Conservation (phyloP, 2,888 invertebrate species). For the Drosophila ustulata region DNA sequence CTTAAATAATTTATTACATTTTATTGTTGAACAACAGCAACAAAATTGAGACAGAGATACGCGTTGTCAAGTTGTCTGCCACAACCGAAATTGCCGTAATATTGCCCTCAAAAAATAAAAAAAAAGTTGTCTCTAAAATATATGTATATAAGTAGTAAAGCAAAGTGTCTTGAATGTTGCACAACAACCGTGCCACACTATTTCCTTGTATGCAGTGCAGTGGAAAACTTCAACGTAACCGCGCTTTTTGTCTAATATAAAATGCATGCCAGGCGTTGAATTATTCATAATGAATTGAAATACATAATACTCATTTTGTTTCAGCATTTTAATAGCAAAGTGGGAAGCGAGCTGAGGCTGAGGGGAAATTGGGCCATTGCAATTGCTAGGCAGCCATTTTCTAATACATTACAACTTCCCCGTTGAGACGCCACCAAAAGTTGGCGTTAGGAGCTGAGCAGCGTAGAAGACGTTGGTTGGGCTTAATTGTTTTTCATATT, state of each 20-base stretch:
- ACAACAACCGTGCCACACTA: slow-evolving; percentile 10
- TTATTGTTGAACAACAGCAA: slow-evolving; percentile 62
- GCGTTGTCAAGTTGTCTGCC: slow-evolving; percentile 67
- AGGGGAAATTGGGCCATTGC: slow-evolving; percentile 9
- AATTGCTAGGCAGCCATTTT: slow-evolving; percentile 48
- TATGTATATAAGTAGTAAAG: slow-evolving; percentile 26
- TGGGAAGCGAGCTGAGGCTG: not conserved
- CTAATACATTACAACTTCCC: slow-evolving; percentile 45
- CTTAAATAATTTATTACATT: slow-evolving; percentile 79
- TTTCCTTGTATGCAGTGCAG: not conserved
- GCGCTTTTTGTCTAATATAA: slow-evolving; percentile 74
- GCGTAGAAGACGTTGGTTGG: slow-evolving; percentile 14
- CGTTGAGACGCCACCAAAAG: slow-evolving; percentile 25
- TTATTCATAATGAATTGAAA: slow-evolving; percentile 80
- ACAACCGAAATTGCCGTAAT: slow-evolving; percentile 46
- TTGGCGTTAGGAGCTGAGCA: slow-evolving; percentile 7
- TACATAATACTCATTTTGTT: slow-evolving; percentile 80
- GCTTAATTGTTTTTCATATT: slow-evolving; percentile 81
- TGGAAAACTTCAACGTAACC: slow-evolving; percentile 37
- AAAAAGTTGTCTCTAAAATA: not conserved
- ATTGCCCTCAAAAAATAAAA: slow-evolving; percentile 27
- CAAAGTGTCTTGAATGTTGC: slow-evolving; percentile 42
- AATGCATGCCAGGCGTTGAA: slow-evolving; percentile 76
- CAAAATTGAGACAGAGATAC: slow-evolving; percentile 62
- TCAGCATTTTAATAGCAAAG: slow-evolving; percentile 53